These are phyloP conservation scores for Dicaeum eximium DNA, from an alignment of 2,113 vertebrate genomes.

Conservation along the genomic window DNA sequence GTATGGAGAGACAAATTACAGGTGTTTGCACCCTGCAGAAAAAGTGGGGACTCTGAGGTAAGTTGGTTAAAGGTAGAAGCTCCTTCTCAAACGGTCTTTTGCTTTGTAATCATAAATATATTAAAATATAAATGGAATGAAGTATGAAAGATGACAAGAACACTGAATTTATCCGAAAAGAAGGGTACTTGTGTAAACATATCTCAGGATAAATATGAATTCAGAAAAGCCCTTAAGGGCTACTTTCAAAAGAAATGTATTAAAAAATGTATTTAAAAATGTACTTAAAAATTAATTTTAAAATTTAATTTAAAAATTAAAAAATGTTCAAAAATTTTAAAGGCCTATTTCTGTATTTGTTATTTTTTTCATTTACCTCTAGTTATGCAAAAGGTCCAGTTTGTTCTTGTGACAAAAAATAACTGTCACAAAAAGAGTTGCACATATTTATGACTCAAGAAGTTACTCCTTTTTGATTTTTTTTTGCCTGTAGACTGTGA, in stretches of 20 bases:
- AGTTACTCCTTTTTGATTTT: background rate
- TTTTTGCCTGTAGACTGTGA: background rate
- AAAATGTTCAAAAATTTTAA: background rate
- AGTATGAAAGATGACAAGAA: background rate
- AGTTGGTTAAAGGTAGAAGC: background rate
- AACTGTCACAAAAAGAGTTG: background rate
- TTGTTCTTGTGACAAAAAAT: background rate
- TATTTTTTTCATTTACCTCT: background rate
- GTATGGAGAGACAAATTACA: background rate
- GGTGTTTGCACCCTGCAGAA: background rate
- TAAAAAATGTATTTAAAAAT: no score
- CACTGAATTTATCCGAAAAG: background rate
- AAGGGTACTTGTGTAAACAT: background rate
- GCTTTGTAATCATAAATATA: background rate
- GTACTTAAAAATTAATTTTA: no score
- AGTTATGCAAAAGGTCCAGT: background rate
- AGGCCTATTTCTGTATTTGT: background rate
- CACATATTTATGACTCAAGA: background rate
- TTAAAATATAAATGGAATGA: background rate
- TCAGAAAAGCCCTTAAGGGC: background rate
- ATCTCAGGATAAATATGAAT: background rate
- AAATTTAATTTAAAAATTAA: no score
- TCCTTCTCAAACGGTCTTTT: background rate
- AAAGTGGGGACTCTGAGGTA: background rate
- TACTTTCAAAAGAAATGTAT: background rate